Percentiles rank a stretch among this genome's conserved stretches.
Evolutionary conservation across 2,888 invertebrate species (phyloP).

Genomic region (Euspilapteryx auroguttella): DNA sequence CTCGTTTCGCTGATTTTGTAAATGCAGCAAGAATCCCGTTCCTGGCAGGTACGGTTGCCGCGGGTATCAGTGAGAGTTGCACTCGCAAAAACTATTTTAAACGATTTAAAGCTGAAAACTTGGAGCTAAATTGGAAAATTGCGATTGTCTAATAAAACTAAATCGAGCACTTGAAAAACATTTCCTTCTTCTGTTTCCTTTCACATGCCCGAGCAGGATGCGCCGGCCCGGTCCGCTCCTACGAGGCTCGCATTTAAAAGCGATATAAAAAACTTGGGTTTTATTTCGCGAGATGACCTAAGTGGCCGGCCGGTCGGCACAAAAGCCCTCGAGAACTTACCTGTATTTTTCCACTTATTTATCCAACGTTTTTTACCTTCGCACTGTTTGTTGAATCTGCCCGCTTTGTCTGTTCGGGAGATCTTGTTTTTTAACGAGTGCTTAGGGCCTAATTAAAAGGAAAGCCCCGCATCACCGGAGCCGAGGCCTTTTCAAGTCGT

Average conservation of each 20-base stretch:
- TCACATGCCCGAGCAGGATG: constrained; percentile 47
- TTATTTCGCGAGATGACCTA: constrained; percentile 61
- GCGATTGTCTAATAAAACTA: constrained; percentile 50
- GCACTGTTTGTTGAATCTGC: constrained; percentile 49
- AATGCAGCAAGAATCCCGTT: too few species aligned
- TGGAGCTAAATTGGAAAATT: too few species aligned
- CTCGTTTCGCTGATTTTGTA: constrained; percentile 30
- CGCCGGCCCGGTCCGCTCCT: constrained; percentile 41
- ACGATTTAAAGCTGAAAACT: too few species aligned
- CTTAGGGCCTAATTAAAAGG: constrained; percentile 61
- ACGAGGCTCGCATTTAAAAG: constrained; percentile 21
- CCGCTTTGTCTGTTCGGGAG: constrained; percentile 52
- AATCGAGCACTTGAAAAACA: constrained; percentile 45
- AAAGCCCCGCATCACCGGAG: constrained; percentile 50
- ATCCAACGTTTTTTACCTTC: constrained; percentile 56
- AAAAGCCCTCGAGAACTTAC: constrained; percentile 58
- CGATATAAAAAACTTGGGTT: constrained; percentile 56
- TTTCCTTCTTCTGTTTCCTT: constrained; percentile 59
- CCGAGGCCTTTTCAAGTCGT: constrained; percentile 56
- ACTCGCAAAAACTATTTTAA: too few species aligned
- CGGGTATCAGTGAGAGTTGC: too few species aligned
- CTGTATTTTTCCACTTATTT: constrained; percentile 63
- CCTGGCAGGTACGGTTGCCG: too few species aligned
- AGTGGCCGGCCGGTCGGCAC: constrained; percentile 56
- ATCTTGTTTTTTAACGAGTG: constrained; percentile 60